phyloP scores from a whole-genome alignment of 2,888 invertebrate species.

The Biston stratarius region DNA sequence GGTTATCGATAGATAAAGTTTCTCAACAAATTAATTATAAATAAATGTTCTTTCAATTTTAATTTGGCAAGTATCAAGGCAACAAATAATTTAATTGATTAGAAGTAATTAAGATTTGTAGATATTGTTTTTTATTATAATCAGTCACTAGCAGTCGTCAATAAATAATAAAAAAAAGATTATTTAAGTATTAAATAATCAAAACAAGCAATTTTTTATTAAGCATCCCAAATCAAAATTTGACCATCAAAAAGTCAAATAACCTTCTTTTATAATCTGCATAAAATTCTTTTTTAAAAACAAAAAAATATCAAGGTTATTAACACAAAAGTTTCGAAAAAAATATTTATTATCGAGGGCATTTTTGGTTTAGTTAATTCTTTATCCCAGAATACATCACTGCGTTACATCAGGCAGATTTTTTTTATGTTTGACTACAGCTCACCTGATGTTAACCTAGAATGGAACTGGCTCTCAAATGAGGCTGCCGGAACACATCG shows the following conservation, averaged over 20 bases:
- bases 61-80: conserved; percentile 27
- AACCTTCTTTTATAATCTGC: conserved; percentile 1
- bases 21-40: background rate
- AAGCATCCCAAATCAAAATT: background rate
- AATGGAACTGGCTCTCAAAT: too few relatives aligned
- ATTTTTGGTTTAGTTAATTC: background rate
- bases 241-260: background rate
- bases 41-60: conserved; percentile 2
- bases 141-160: background rate
- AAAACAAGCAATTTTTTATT: too few relatives aligned
- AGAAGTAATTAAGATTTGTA: background rate
- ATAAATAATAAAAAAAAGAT: too few relatives aligned
- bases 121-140: background rate
- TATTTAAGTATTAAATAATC: too few relatives aligned
- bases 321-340: background rate
- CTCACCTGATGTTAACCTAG: too few relatives aligned
- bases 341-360: background rate
- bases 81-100: conserved; percentile 5
- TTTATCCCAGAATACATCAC: background rate
- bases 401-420: too few relatives aligned
- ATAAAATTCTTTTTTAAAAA: conserved; percentile 10
- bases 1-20: background rate
- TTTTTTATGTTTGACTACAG: too few relatives aligned
- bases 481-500: too few relatives aligned
- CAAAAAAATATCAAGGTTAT: background rate